A percentile compares a stretch with the other conserved stretches of the same genome.
phyloP scores from a whole-genome alignment of 2,113 vertebrate species.

The Bubo blakistoni region DNA sequence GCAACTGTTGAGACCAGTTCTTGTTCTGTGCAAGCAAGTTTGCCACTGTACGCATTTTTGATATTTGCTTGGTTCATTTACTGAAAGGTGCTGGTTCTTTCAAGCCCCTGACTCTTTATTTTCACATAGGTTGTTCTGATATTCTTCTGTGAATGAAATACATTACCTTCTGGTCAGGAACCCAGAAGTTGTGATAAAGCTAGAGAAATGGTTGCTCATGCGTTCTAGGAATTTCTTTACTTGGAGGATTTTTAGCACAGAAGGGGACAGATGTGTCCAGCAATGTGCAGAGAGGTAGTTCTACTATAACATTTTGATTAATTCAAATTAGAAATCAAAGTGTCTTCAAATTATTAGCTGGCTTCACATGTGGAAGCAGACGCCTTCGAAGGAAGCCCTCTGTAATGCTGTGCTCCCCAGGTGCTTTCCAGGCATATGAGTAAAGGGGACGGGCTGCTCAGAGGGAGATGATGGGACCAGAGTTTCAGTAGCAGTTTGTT shows the following conservation, averaged over 20 bases:
- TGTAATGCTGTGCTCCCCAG: rapidly evolving
- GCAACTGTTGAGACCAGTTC: not conserved
- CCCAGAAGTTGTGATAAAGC: not conserved
- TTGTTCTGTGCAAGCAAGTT: not conserved
- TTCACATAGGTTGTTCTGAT: not conserved
- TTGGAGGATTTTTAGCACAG: not conserved
- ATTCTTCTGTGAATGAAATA: not conserved
- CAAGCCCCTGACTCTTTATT: not conserved
- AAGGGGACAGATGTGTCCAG: not conserved
- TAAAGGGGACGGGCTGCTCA: not conserved
- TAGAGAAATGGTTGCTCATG: not conserved
- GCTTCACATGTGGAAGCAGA: rapidly evolving
- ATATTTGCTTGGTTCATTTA: not conserved
- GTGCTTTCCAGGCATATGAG: not conserved
- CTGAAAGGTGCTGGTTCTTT: not conserved
- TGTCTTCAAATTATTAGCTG: not conserved
- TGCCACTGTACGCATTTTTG: not conserved
- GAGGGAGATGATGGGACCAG: not conserved
- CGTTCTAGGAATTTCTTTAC: not conserved
- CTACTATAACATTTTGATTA: not conserved
- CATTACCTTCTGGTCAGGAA: not conserved
- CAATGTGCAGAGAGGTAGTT: not conserved
- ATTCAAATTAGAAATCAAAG: not conserved
- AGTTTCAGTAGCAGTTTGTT: not conserved
- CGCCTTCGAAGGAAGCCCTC: rapidly evolving